Evolutionary conservation across 2,888 invertebrate genomes (phyloP), one percentile per base, ranked within the genome.

Genomic region (Meta bourneti): DNA sequence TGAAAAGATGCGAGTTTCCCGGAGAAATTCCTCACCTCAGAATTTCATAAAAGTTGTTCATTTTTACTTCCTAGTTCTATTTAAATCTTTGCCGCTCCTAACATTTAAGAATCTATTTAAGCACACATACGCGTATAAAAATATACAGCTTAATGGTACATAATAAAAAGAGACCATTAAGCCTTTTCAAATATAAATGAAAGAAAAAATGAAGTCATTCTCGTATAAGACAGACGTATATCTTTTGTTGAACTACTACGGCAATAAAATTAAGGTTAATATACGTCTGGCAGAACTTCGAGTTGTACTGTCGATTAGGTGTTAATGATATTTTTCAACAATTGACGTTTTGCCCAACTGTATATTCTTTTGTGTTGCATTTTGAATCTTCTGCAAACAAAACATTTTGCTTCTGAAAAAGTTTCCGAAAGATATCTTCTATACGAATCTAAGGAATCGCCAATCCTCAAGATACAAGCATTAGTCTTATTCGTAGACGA

Each of bases 321-420:
- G 13, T 61, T 34, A 79, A 61, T 79, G 61, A 61, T 34, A 61
- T 9, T 13, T 20, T 79, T 34, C 19, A 79, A 79, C 61, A 79
- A 79, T 79, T 19, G 61, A 61, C 13, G 7, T 77, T 48, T 79
- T 51, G 52, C 79, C 20, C 54, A 79, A 79, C 54, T 79, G 61
- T 9, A 79, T 13, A 48, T 79, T 61, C 61, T 61, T 79, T 79
- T 79, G 61, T 79, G 20, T 54, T 13, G 49, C 51, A 20, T 74
- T 34, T 34, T 74, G 16, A 13, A 19, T n/a, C 78, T 52, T 52
- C 61, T 79, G 34, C 11, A 79, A 61, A 79, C 7, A 61, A 4
- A 79, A 34, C 19, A 34, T 20, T 61, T 16, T 61, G 61, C 61
- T 61, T 61, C 61, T 16, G 61, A 16, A 61, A 11, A 16, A 11